Percentiles rank a stretch among this genome's conserved stretches.
These are phyloP conservation scores for Hypothenemus hampei DNA, from an alignment of 1,140 invertebrate genomes.

Conservation along the genomic window DNA sequence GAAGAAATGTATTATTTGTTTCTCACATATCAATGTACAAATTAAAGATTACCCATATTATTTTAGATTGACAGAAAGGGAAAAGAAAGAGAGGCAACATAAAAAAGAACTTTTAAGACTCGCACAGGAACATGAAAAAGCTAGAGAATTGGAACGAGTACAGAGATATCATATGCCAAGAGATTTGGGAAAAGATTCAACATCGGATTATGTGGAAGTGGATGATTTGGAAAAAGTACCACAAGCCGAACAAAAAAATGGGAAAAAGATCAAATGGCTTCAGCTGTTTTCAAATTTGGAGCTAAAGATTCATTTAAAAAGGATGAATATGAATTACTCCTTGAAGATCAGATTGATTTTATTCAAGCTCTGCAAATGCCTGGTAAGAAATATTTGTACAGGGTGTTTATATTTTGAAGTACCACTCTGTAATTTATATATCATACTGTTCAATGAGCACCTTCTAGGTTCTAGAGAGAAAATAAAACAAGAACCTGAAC, in stretches of 20 bases:
- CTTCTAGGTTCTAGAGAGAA: constrained; percentile 35
- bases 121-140: constrained; percentile 94
- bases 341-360: constrained; percentile 98
- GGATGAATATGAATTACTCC: constrained; percentile 87
- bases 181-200: constrained; percentile 64
- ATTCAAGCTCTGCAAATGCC: constrained; percentile 88
- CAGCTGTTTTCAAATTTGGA: constrained; percentile 90
- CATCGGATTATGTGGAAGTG: constrained; percentile 78
- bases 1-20: constrained; percentile 81
- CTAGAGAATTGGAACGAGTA: constrained; percentile 84
- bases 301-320: constrained; percentile 73
- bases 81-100: constrained; percentile 79
- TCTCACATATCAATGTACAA: not conserved
- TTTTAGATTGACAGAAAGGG: constrained; percentile 75
- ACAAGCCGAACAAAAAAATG: constrained; percentile 94
- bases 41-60: constrained; percentile 22
- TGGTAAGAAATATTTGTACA: constrained; percentile 50
- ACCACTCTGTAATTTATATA: no score
- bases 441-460: no score
- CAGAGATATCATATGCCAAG: constrained; percentile 92
- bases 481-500: constrained; percentile 48
- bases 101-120: constrained; percentile 88
- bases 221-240: constrained; percentile 80
- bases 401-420: not conserved
- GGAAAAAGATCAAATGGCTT: constrained; percentile 96